Evolutionary conservation across 2,113 vertebrate genomes (phyloP).

Genomic region (Siniperca chuatsi): DNA sequence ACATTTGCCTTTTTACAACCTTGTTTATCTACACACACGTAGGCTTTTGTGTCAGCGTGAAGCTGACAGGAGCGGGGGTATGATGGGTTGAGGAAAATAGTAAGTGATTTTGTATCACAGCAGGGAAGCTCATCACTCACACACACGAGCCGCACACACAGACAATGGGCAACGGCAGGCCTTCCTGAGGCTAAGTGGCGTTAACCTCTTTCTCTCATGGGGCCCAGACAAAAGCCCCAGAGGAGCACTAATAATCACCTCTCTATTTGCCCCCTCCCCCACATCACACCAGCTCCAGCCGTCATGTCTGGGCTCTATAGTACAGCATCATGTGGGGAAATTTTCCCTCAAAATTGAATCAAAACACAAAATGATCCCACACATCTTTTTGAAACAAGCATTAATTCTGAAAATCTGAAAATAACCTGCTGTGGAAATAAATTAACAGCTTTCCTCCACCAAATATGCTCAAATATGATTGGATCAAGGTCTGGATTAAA

Average conservation of each 20-base stretch:
- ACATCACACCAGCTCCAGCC: not conserved
- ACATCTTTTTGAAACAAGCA: not conserved
- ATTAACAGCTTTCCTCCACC: not conserved
- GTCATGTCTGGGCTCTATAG: not conserved
- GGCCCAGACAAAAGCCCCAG: slow-evolving; percentile 82
- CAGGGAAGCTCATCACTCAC: slow-evolving; percentile 40
- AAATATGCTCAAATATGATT: not conserved
- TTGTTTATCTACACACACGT: slow-evolving; percentile 16
- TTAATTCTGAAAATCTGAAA: not conserved
- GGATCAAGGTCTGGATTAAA: not conserved
- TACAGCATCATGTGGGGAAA: not conserved
- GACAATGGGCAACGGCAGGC: slow-evolving; percentile 43
- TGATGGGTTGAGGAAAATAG: slow-evolving; percentile 49
- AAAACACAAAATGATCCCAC: not conserved
- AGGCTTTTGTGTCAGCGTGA: slow-evolving; percentile 19
- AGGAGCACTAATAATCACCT: slow-evolving; percentile 84
- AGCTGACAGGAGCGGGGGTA: not conserved
- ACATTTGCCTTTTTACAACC: slow-evolving; percentile 6
- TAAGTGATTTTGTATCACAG: slow-evolving; percentile 67
- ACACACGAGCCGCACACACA: slow-evolving; percentile 26
- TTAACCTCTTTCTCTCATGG: slow-evolving; percentile 83
- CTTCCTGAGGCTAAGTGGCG: slow-evolving; percentile 82
- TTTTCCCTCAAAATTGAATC: not conserved
- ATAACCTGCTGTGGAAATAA: not conserved
- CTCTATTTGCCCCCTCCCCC: slow-evolving; percentile 44